Conservation (phyloP, 1,140 invertebrate genomes). For the Calosoma granatense region DNA sequence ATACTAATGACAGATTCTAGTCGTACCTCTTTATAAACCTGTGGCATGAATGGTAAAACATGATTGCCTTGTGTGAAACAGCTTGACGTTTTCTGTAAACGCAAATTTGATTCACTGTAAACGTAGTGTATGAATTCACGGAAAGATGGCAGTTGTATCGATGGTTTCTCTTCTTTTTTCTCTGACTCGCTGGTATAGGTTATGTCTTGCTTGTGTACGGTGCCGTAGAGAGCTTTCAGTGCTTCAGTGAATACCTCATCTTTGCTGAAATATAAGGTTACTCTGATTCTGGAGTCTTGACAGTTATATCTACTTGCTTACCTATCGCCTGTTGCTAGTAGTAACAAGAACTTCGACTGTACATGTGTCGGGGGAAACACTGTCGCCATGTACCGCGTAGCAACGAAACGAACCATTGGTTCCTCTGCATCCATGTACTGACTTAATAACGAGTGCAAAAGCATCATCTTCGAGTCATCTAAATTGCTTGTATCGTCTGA, state of each 20-base stretch:
- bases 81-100: conserved; percentile 31
- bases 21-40: conserved; percentile 52
- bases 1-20: conserved; percentile 9
- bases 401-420: conserved; percentile 64
- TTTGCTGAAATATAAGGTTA: conserved; percentile 47
- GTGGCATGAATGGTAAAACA: conserved; percentile 53
- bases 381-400: conserved; percentile 68
- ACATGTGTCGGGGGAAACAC: conserved; percentile 74
- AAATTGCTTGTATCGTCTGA: not conserved
- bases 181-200: conserved; percentile 19
- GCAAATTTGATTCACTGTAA: conserved; percentile 32
- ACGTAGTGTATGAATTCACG: conserved; percentile 37
- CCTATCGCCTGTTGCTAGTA: conserved; percentile 77
- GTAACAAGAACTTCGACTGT: conserved; percentile 68
- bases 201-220: conserved; percentile 25
- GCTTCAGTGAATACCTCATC: conserved; percentile 68
- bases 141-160: conserved; percentile 32
- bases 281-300: not conserved
- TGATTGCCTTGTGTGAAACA: conserved; percentile 50
- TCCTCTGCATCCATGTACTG: conserved; percentile 53
- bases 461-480: not conserved
- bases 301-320: conserved; percentile 36
- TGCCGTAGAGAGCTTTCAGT: conserved; percentile 55
- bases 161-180: conserved; percentile 22
- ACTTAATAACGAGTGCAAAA: conserved; percentile 23